Evolutionary conservation across 2,113 vertebrate genomes (phyloP), one percentile per base, ranked within the genome.

Genomic region (Dasyprocta punctata): DNA sequence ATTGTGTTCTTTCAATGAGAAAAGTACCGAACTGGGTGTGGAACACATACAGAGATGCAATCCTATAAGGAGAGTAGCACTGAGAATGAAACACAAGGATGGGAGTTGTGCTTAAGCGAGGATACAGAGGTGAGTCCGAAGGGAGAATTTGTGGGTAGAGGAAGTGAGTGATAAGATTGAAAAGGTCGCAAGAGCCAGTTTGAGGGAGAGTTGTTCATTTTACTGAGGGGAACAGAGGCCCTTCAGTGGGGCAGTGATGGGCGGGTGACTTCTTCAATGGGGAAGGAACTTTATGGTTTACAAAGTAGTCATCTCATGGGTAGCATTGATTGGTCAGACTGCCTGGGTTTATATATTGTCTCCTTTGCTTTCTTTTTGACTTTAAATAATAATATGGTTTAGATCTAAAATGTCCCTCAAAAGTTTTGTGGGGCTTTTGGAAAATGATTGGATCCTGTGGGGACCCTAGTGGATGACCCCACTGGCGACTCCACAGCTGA

Each of bases 1-100:
- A 5, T 2, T 93, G n/a, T 89, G 8, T 78, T 92, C 75, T 90
- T 77, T 94, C 33, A 93, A 16, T 47, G 85, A 84, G 44, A 87
- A 96, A 78, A 44, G 17, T n/a, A 13, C 1, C 22, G 12, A 5
- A 1, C 8, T 30, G 61, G 4, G 2, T 38, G 61, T 65, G 60
- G 60, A 75, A 38, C 80, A 41, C 26, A 41, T 33, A 36, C n/a
- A 84, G 61, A 87, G 75, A 47, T 60, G 58, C 24, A 75, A 49
- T 38, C 10, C 13, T 7, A 1, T 41, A 22, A 36, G 86, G 65
- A 87, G 7, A 81, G 85, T 54, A 52, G 56, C 33, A 17, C 0
- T 41, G 33, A 71, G 38, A 65, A 60, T 80, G 52, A 81, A 92
- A 41, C 49, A 38, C 71, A 60, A 20, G 61, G 54, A 71, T 61